These are phyloP conservation scores for Zophobas atratus DNA, from an alignment of 1,140 invertebrate species.

Conservation along the genomic window DNA sequence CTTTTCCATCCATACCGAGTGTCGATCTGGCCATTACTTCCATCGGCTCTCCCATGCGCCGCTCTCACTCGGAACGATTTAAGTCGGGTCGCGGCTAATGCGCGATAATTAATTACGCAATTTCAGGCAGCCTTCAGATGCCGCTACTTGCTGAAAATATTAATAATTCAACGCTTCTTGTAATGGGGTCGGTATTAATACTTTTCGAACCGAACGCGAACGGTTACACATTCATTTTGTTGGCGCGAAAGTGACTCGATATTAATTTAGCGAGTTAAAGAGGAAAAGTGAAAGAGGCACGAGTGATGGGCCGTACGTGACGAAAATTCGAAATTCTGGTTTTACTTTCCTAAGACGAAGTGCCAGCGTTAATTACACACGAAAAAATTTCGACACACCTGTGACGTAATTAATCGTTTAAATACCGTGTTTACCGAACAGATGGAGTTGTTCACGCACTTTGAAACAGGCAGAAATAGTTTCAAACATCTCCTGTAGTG, in stretches of 20 bases:
- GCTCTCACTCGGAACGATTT: neutral
- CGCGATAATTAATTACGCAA: conserved; percentile 24
- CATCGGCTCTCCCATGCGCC: conserved; percentile 12
- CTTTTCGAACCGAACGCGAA: too few species aligned
- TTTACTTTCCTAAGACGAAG: neutral
- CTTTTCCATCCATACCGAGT: too few species aligned
- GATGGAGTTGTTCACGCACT: too few species aligned
- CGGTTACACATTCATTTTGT: neutral
- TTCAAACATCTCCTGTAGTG: too few species aligned
- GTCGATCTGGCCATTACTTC: conserved; percentile 6
- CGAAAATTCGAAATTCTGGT: neutral
- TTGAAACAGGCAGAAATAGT: too few species aligned
- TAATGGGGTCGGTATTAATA: neutral
- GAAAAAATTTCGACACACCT: too few species aligned
- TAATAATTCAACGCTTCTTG: conserved; percentile 2
- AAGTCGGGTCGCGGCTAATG: conserved; percentile 1
- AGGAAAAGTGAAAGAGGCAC: neutral
- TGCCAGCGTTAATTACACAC: too few species aligned
- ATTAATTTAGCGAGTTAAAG: neutral
- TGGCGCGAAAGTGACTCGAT: neutral
- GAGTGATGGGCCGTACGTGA: neutral
- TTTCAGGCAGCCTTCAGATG: neutral
- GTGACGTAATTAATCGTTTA: too few species aligned
- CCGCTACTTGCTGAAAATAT: conserved; percentile 1
- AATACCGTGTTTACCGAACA: too few species aligned